phyloP scores from a whole-genome alignment of 2,797 vertebrate genomes.

The Pteropus rufus region DNA sequence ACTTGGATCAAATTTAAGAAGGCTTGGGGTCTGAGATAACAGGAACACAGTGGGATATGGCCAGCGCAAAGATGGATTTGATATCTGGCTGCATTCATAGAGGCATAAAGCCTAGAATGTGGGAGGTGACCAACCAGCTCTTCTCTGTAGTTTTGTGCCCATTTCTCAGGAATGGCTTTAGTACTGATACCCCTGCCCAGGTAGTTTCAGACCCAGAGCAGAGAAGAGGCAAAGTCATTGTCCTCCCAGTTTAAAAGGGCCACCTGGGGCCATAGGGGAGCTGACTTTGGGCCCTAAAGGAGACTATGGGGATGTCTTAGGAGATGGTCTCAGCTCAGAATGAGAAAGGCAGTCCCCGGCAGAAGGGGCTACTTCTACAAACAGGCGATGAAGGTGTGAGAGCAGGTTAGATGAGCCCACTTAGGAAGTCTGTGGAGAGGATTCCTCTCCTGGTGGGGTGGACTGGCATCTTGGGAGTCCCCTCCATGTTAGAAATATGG shows the following conservation, averaged over 20 bases:
- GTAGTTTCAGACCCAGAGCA: not conserved
- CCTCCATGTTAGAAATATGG: not conserved
- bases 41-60: not conserved
- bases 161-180: not conserved
- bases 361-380: not conserved
- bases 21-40: not conserved
- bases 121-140: not conserved
- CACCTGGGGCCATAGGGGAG: not conserved
- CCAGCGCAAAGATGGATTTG: not conserved
- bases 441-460: not conserved
- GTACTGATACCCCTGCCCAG: not conserved
- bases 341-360: not conserved
- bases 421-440: not conserved
- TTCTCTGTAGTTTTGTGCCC: not conserved
- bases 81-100: not conserved
- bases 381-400: not conserved
- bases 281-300: not conserved
- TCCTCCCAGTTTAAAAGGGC: not conserved
- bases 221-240: not conserved
- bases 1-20: not conserved
- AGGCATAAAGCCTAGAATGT: not conserved
- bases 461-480: not conserved
- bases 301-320: not conserved
- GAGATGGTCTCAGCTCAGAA: not conserved
- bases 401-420: not conserved